phyloP scores from a whole-genome alignment of 2,113 vertebrate species.

The Lynx canadensis region DNA sequence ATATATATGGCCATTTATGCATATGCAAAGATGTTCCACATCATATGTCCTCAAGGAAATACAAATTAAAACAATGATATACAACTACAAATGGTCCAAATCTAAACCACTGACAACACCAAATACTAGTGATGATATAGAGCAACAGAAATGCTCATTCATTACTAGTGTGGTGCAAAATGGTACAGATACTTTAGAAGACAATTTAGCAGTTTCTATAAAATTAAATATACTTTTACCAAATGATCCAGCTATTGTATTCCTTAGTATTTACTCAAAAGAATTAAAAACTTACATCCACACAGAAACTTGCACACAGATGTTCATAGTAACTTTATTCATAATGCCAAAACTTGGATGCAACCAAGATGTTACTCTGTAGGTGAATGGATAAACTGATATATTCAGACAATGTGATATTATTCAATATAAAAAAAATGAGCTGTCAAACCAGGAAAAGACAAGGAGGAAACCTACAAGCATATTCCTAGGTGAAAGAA shows the following conservation, averaged over 20 bases:
- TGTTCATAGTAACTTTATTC: not conserved
- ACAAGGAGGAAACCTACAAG: not conserved
- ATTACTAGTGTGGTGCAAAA: not conserved
- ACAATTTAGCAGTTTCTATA: not conserved
- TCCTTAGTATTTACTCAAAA: not conserved
- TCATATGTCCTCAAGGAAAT: not conserved
- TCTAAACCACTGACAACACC: not conserved
- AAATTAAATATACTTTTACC: not conserved
- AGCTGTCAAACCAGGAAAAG: not conserved
- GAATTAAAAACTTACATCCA: not conserved
- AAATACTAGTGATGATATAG: not conserved
- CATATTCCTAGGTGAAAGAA: not conserved
- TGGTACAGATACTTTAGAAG: not conserved
- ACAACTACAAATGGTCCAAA: not conserved
- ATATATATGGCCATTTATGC: not conserved
- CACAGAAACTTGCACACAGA: not conserved
- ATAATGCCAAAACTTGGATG: not conserved
- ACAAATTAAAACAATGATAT: not conserved
- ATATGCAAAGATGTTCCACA: not conserved
- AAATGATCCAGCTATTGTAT: not conserved
- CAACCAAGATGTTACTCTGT: not conserved
- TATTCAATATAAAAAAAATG: not conserved
- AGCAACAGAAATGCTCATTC: not conserved
- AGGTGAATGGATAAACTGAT: not conserved
- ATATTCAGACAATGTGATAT: not conserved